A percentile compares a stretch with the other conserved stretches of the same genome.
Evolutionary conservation across 2,888 invertebrate species (phyloP).

Genomic region (Dolichopus griseipennis): DNA sequence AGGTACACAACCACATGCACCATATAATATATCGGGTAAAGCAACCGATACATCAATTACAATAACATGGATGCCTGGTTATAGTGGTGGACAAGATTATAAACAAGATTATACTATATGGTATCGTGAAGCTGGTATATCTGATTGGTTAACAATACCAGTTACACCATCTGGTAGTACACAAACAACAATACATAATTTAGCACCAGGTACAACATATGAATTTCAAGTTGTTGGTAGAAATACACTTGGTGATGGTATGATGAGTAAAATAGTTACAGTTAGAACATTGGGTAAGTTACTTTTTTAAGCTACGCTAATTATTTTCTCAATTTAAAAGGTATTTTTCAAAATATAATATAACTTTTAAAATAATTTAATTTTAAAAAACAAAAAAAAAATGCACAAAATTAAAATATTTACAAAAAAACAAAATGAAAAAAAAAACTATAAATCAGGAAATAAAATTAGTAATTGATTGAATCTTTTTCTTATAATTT

Average conservation of each 20-base stretch:
- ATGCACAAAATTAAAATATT: background rate
- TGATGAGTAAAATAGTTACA: slow-evolving; percentile 88
- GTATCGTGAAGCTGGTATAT: slow-evolving; percentile 80
- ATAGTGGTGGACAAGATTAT: slow-evolving; percentile 90
- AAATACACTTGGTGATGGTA: slow-evolving; percentile 89
- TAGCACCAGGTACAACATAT: slow-evolving; percentile 83
- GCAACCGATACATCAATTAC: slow-evolving; percentile 86
- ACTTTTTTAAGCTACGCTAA: background rate
- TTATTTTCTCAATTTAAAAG: no score
- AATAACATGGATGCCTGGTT: slow-evolving; percentile 87
- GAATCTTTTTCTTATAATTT: background rate
- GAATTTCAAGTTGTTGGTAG: slow-evolving; percentile 95
- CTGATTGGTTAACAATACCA: slow-evolving; percentile 88
- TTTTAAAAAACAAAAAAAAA: background rate
- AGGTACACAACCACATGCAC: slow-evolving; percentile 94
- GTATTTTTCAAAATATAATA: no score
- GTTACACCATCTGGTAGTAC: slow-evolving; percentile 89
- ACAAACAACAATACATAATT: slow-evolving; percentile 76
- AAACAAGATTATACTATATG: slow-evolving; percentile 93
- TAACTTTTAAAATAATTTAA: background rate
- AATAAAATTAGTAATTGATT: background rate
- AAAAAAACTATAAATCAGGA: slow-evolving; percentile 1
- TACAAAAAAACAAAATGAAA: background rate
- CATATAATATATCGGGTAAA: slow-evolving; percentile 86
- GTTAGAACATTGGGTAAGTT: slow-evolving; percentile 76